These are phyloP conservation scores for Popillia japonica DNA, from an alignment of 1,140 invertebrate genomes.

Conservation along the genomic window DNA sequence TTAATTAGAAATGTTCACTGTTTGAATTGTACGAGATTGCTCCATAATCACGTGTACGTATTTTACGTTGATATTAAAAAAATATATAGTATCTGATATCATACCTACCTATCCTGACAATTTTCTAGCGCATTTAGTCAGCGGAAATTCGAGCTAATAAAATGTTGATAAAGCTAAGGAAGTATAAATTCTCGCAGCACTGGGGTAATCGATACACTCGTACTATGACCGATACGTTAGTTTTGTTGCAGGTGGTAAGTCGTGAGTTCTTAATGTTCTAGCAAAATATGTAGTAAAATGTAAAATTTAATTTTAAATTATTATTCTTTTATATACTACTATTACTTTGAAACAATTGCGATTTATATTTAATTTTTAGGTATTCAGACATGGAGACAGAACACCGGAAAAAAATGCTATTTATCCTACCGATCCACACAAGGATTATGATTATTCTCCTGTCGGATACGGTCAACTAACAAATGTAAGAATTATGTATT, in stretches of 20 bases:
- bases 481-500: too few relatives aligned
- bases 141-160: neutral
- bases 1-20: too few relatives aligned
- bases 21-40: too few relatives aligned
- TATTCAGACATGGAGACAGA: slow-evolving; percentile 35
- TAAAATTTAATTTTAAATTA: too few relatives aligned
- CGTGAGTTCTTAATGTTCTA: neutral
- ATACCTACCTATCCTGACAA: too few relatives aligned
- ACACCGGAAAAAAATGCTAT: neutral
- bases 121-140: neutral
- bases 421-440: slow-evolving; percentile 33
- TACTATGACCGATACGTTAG: neutral
- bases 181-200: neutral
- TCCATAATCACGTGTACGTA: too few relatives aligned
- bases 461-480: slow-evolving; percentile 28
- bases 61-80: too few relatives aligned
- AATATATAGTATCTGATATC: too few relatives aligned
- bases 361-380: slow-evolving; percentile 34
- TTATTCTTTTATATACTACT: neutral
- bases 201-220: neutral
- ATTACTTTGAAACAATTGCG: neutral
- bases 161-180: neutral
- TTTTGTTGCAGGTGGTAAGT: neutral
- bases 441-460: slow-evolving; percentile 31
- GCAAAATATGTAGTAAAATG: too few relatives aligned